Conservation (phyloP, 2,797 vertebrate species). For the Amphiprion clarkii region DNA sequence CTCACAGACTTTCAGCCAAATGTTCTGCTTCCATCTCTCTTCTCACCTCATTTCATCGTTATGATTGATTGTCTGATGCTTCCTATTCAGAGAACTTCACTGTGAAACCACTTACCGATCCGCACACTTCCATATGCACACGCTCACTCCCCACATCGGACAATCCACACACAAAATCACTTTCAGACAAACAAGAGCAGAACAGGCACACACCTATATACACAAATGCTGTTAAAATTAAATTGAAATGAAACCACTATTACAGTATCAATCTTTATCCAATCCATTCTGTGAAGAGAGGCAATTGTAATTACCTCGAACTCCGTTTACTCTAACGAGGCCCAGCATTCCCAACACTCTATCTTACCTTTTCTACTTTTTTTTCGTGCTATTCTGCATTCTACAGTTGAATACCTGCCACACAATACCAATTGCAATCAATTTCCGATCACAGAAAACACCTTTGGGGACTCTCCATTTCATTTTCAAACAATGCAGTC, state of each 20-base stretch:
- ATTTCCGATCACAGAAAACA: slow-evolving; percentile 57
- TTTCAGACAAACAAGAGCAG: slow-evolving; percentile 20
- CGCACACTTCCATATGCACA: slow-evolving; percentile 23
- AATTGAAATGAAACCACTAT: slow-evolving; percentile 66
- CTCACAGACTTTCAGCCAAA: slow-evolving; percentile 44
- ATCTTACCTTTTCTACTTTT: slow-evolving; percentile 27
- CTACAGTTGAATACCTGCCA: slow-evolving; percentile 34
- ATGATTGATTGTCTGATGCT: slow-evolving; percentile 45
- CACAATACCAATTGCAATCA: slow-evolving; percentile 53
- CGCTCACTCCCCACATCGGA: slow-evolving; percentile 19
- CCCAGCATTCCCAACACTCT: slow-evolving; percentile 44
- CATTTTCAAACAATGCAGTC: slow-evolving; percentile 47
- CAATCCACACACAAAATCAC: slow-evolving; percentile 32
- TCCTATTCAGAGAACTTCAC: slow-evolving; percentile 5
- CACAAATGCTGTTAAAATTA: slow-evolving; percentile 31
- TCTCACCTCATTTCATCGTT: slow-evolving; percentile 53
- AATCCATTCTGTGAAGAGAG: slow-evolving; percentile 58
- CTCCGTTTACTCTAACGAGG: slow-evolving; percentile 53
- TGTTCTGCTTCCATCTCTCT: slow-evolving; percentile 36
- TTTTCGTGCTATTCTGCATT: slow-evolving; percentile 30
- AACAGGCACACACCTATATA: not conserved
- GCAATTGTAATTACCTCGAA: slow-evolving; percentile 66
- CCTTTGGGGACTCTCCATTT: slow-evolving; percentile 42
- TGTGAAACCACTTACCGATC: slow-evolving; percentile 38
- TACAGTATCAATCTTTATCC: slow-evolving; percentile 72